phyloP scores from a whole-genome alignment of 2,888 invertebrate genomes.

The Polydrusus pterygomalis region DNA sequence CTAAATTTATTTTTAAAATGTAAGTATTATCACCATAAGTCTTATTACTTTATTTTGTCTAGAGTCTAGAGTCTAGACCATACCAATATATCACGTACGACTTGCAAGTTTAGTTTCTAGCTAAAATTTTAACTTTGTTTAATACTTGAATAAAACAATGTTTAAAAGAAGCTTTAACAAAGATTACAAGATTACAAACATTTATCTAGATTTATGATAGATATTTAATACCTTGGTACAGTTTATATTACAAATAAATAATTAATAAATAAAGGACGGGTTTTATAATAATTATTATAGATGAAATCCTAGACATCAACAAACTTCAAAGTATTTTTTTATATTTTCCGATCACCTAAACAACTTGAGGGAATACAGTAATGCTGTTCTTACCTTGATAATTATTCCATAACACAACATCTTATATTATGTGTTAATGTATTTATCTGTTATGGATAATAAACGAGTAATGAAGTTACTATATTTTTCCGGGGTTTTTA shows the following conservation, averaged over 20 bases:
- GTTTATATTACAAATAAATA: neutral
- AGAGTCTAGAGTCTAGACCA: neutral
- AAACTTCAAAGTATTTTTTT: no score
- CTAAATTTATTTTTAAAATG: slow-evolving; percentile 11
- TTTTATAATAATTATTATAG: no score
- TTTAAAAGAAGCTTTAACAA: neutral
- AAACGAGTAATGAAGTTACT: no score
- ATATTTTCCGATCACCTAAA: neutral
- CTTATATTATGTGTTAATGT: no score
- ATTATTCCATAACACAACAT: no score
- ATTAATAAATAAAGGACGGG: slow-evolving; percentile 1
- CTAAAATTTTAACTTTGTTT: neutral
- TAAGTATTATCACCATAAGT: slow-evolving; percentile 41
- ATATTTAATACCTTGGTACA: neutral
- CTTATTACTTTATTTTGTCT: slow-evolving; percentile 33
- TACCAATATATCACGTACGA: slow-evolving; percentile 15
- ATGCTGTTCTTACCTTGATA: no score
- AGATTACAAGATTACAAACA: neutral
- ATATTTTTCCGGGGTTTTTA: no score
- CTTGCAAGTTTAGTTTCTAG: neutral
- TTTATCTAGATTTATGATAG: no score
- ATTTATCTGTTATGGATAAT: no score
- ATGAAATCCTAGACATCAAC: no score
- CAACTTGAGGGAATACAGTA: no score
- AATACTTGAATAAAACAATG: no score